Base-by-base conservation (phyloP, 2,888 invertebrate species). In the Drosophila infuscata region DNA sequence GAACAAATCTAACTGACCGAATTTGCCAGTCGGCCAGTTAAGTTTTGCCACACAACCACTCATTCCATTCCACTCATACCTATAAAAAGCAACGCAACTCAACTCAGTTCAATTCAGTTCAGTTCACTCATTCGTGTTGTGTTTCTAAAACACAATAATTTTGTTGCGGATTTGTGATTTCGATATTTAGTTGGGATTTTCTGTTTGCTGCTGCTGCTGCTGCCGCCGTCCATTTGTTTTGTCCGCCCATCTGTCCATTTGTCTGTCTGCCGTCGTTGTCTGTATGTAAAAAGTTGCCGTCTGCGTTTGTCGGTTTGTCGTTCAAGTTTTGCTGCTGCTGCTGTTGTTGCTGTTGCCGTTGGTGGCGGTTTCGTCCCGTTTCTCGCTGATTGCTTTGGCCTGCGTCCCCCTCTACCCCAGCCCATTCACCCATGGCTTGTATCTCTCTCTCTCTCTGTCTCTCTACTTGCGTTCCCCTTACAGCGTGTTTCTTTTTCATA, bases 401-500 rank as follows among this genome's bases (percentile, higher is more conserved):
- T 58, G 56, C 49, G 36, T 46, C 25, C n/a, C 59, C 52, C 35
- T 30, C 54, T 12, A 41, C 49, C 6, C 48, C 25, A 25, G 38
- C 41, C 36, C 51, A 32, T 64, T 53, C 69, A 74, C 51, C 63
- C 54, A 51, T 62, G 66, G 58, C 32, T 53, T 35, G 58, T 60
- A 41, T 63, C 51, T 36, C 36, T 30, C n/a, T n/a, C 20, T 29
- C 43, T 29, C 33, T 36, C 32, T 33, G 49, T 38, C 32, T 33
- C 29, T 15, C 36, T 36, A 52, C 41, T 69, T 53, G 33, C 58
- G 25, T 63, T 57, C 66, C 77, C 60, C 70, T 79, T 81, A 84
- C 81, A 79, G 76, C 25, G 25, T 81, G 83, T 88, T 81, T 88
- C 83, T 81, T 86, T 86, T 86, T 88, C 88, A 88, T 86, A 88